Evolutionary conservation across 2,888 invertebrate species (phyloP), one percentile per base, ranked within the genome.

Genomic region (Ptilodon capucinus): DNA sequence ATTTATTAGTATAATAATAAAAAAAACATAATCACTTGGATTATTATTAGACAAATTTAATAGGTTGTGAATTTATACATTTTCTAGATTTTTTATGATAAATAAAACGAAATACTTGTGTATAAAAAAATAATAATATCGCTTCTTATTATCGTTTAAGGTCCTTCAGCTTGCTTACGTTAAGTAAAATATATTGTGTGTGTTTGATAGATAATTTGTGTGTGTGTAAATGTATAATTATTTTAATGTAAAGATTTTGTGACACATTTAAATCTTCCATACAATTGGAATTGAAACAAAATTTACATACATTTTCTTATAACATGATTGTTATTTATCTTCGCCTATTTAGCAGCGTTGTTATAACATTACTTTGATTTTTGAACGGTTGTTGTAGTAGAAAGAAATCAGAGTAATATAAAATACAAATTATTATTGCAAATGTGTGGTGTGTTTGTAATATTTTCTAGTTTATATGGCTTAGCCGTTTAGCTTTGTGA

Each of bases 1-100:
- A 59, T 69, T 67, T 65, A 70, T 57, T 54, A n/a, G n/a, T n/a
- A n/a, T n/a, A 58, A 59, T 60, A 62, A 59, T 56, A 57, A 64
- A 64, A 68, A 67, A 53, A 55, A 48, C 57, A 63, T 51, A 57
- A 60, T 60, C 61, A 64, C 55, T 64, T 40, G 46, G 60, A 54
- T 64, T 58, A 66, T 74, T 76, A 79, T 84, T 87, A 89, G 88
- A 86, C 82, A 86, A 85, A 84, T 79, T 64, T 79, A 81, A 89
- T 91, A 91, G 90, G 90, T 91, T 91, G 90, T 91, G 90, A 91
- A 87, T 89, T 89, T 91, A 86, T 86, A 89, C 87, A 90, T 87
- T 90, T 90, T 89, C 81, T 88, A 89, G 88, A 86, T 86, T 76
- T 89, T 88, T 87, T 86, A 87, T 86, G 85, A 81, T 78, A 81